Percentiles rank a stretch among this genome's conserved stretches.
These are phyloP conservation scores for Mesoclemmys tuberculata DNA, from an alignment of 2,113 vertebrate species.

Conservation along the genomic window DNA sequence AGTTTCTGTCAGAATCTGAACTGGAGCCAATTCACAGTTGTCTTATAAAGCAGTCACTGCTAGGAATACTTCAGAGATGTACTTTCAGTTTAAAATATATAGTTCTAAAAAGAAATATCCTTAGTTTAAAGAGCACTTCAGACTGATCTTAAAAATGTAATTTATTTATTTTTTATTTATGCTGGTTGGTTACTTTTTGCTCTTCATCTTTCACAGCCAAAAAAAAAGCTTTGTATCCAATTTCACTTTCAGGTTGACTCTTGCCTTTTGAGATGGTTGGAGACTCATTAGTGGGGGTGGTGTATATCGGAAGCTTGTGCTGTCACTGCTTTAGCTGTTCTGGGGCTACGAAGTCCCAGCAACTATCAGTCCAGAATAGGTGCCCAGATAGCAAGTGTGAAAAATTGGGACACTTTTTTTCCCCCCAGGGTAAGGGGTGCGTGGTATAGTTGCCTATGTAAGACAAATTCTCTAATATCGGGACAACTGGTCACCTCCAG, in stretches of 20 bases:
- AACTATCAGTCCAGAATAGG: not conserved
- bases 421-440: not conserved
- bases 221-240: not conserved
- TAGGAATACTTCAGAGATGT: not conserved
- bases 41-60: not conserved
- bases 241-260: not conserved
- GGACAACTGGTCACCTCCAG: not conserved
- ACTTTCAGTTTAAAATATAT: not conserved
- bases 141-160: not conserved
- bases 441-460: not conserved
- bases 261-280: not conserved
- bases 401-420: not conserved
- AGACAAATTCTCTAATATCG: not conserved
- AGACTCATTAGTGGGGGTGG: fast-evolving
- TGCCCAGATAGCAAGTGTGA: not conserved
- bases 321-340: not conserved
- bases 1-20: not conserved
- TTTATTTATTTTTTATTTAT: not conserved
- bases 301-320: not conserved
- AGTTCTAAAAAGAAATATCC: not conserved
- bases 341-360: not conserved
- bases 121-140: not conserved
- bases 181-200: not conserved
- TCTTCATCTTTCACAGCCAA: not conserved
- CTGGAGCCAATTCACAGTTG: not conserved